Evolutionary conservation across 2,888 invertebrate species (phyloP).

Genomic region (Beris chalybata): DNA sequence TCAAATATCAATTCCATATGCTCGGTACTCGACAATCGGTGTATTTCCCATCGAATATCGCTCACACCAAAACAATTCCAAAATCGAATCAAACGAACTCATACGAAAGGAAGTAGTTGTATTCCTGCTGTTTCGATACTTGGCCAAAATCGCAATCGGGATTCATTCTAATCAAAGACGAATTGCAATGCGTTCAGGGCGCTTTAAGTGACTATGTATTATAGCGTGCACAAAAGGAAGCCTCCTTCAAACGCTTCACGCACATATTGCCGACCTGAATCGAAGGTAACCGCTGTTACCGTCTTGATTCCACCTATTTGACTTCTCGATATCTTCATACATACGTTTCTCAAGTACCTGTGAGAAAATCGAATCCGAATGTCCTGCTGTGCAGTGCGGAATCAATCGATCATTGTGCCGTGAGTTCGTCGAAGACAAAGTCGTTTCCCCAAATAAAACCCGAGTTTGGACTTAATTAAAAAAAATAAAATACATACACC

Average conservation of each 20-base stretch:
- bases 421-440: neutral
- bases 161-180: too few species aligned
- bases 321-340: slow-evolving; percentile 12
- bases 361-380: slow-evolving; percentile 23
- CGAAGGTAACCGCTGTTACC: neutral
- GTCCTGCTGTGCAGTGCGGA: slow-evolving; percentile 24
- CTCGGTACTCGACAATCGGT: neutral
- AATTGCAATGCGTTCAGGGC: too few species aligned
- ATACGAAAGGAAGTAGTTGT: too few species aligned
- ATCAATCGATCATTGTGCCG: slow-evolving; percentile 27
- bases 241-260: too few species aligned
- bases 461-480: slow-evolving; percentile 24
- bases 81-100: too few species aligned
- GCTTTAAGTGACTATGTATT: too few species aligned
- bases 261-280: too few species aligned
- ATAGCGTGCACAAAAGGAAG: too few species aligned
- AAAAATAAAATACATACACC: neutral
- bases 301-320: slow-evolving; percentile 23
- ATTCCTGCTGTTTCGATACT: too few species aligned
- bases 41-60: too few species aligned
- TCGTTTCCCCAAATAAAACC: slow-evolving; percentile 7
- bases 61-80: too few species aligned
- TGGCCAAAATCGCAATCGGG: too few species aligned
- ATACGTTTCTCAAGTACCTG: slow-evolving; percentile 23
- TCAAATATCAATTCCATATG: slow-evolving; percentile 27